A percentile compares a stretch with the other conserved stretches of the same genome.
phyloP scores from a whole-genome alignment of 2,888 invertebrate species.

The Thecophora atra region DNA sequence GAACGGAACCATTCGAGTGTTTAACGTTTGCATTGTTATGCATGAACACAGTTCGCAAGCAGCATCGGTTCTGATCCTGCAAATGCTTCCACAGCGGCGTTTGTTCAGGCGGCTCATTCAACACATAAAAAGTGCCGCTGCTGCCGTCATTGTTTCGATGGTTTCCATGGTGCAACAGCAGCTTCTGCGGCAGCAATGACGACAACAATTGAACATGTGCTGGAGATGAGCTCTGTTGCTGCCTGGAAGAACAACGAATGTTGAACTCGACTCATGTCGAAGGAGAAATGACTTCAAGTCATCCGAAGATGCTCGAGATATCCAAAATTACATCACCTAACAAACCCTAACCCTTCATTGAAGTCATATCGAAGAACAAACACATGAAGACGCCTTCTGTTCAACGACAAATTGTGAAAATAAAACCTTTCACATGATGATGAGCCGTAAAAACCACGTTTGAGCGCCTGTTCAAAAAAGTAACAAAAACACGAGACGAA shows the following conservation, averaged over 20 bases:
- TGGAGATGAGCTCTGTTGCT: conserved; percentile 7
- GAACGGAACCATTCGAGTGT: conserved; percentile 14
- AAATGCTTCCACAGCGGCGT: conserved; percentile 29
- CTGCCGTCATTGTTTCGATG: conserved; percentile 42
- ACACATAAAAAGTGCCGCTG: conserved; percentile 46
- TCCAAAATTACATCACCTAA: no score
- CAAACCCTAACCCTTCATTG: background rate
- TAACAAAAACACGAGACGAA: conserved; percentile 9
- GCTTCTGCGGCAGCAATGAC: conserved; percentile 10
- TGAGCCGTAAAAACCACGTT: background rate
- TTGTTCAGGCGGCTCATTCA: conserved; percentile 39
- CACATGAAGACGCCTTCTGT: background rate
- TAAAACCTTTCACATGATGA: conserved; percentile 2
- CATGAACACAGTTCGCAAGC: conserved; percentile 20
- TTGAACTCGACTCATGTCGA: no score
- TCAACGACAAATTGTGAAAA: conserved; percentile 14
- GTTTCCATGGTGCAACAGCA: background rate
- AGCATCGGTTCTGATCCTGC: background rate
- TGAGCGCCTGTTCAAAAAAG: background rate
- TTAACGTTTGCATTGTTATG: conserved; percentile 7
- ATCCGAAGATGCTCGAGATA: background rate
- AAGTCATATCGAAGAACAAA: background rate
- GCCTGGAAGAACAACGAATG: background rate
- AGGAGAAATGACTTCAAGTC: conserved; percentile 28
- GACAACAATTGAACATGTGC: background rate